Percentiles rank a stretch among this genome's conserved stretches.
phyloP scores from a whole-genome alignment of 2,888 invertebrate genomes.

The Galeruca laticollis region DNA sequence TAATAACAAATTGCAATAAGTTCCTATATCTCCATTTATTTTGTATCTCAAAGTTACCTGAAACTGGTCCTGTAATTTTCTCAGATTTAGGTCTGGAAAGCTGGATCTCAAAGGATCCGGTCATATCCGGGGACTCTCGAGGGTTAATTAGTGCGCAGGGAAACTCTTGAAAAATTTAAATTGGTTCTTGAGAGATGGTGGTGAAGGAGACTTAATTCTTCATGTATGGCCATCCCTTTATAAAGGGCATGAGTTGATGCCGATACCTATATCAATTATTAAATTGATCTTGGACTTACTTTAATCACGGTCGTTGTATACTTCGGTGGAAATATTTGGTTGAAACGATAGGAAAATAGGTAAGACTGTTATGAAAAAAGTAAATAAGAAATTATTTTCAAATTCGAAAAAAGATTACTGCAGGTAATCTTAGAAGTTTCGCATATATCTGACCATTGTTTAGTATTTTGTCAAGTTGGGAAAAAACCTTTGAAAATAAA shows the following conservation, averaged over 20 bases:
- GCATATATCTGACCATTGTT: no score
- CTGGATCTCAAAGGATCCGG: conserved; percentile 49
- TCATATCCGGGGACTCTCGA: conserved; percentile 54
- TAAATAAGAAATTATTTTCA: no score
- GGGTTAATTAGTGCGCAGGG: conserved; percentile 57
- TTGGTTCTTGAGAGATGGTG: conserved; percentile 50
- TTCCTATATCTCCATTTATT: background rate
- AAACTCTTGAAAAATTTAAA: conserved; percentile 53
- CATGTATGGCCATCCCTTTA: conserved; percentile 37
- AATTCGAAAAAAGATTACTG: no score
- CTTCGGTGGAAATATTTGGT: conserved; percentile 3
- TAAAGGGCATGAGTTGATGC: conserved; percentile 19
- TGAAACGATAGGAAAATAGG: background rate
- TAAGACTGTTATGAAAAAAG: no score
- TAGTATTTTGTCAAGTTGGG: no score
- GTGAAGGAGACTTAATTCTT: conserved; percentile 35
- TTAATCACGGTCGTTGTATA: conserved; percentile 14
- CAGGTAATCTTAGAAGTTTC: no score
- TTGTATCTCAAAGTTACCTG: background rate
- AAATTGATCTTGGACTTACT: conserved; percentile 23
- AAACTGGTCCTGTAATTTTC: conserved; percentile 43
- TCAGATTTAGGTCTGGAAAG: conserved; percentile 54
- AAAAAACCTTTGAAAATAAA: no score
- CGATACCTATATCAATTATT: conserved; percentile 36
- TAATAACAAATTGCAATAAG: background rate